phyloP scores from a whole-genome alignment of 2,113 vertebrate genomes.

The Pterocles burchelli region DNA sequence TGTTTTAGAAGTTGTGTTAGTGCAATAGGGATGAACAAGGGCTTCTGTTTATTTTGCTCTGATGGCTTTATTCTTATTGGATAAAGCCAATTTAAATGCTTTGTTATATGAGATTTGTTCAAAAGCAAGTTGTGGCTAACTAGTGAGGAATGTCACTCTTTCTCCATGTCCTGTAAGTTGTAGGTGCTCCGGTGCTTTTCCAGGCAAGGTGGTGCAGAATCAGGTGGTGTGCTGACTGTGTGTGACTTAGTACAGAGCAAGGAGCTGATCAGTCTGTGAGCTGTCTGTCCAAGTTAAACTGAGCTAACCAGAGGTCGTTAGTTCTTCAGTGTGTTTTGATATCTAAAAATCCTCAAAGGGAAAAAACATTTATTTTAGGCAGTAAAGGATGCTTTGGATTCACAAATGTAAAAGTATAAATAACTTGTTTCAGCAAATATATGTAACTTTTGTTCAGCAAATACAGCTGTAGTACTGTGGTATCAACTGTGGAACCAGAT shows the following conservation, averaged over 20 bases:
- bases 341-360: background rate
- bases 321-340: background rate
- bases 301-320: background rate
- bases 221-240: fast-evolving
- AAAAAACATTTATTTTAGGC: background rate
- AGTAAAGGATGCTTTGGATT: background rate
- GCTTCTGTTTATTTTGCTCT: background rate
- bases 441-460: no score
- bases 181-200: background rate
- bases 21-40: background rate
- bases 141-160: background rate
- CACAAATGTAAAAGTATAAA: background rate
- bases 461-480: no score
- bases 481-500: no score
- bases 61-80: background rate
- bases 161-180: background rate
- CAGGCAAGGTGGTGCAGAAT: background rate
- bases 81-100: background rate
- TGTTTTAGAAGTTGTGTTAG: background rate
- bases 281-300: background rate
- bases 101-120: background rate
- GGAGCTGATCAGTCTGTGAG: background rate
- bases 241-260: background rate
- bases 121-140: background rate
- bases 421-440: background rate